Percentiles rank a stretch among this genome's conserved stretches.
These are phyloP conservation scores for Megaceryle maxima DNA, from an alignment of 2,113 vertebrate species.

Conservation along the genomic window DNA sequence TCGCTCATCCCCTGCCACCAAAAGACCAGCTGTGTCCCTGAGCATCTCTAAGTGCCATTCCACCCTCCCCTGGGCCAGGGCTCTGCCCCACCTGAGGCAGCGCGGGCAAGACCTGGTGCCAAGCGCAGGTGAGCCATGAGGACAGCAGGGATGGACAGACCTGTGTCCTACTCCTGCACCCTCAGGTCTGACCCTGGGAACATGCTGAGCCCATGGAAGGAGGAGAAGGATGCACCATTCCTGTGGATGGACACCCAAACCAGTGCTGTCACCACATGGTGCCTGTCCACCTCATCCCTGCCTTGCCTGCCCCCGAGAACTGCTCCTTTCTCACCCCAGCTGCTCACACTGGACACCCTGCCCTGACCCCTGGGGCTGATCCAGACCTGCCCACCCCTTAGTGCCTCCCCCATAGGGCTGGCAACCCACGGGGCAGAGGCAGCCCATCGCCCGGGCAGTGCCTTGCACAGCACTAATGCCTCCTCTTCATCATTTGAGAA, in stretches of 20 bases:
- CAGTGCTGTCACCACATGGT: too few relatives aligned
- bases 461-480: neutral
- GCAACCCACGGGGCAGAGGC: neutral
- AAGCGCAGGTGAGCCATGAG: neutral
- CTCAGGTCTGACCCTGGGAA: neutral
- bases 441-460: neutral
- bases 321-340: neutral
- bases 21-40: too few relatives aligned
- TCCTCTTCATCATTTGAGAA: neutral
- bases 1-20: neutral
- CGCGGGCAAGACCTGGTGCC: neutral
- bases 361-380: neutral
- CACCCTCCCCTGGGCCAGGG: neutral
- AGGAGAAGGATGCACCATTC: neutral
- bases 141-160: neutral
- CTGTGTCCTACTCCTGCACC: neutral
- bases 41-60: too few relatives aligned
- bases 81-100: neutral
- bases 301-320: neutral
- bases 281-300: neutral
- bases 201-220: rapidly evolving
- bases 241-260: neutral
- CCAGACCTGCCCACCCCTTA: neutral
- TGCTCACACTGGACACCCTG: neutral
- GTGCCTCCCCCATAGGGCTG: neutral